Evolutionary conservation across 1,140 invertebrate species (phyloP), one percentile per base, ranked within the genome.

Genomic region (Drosophila tristis): DNA sequence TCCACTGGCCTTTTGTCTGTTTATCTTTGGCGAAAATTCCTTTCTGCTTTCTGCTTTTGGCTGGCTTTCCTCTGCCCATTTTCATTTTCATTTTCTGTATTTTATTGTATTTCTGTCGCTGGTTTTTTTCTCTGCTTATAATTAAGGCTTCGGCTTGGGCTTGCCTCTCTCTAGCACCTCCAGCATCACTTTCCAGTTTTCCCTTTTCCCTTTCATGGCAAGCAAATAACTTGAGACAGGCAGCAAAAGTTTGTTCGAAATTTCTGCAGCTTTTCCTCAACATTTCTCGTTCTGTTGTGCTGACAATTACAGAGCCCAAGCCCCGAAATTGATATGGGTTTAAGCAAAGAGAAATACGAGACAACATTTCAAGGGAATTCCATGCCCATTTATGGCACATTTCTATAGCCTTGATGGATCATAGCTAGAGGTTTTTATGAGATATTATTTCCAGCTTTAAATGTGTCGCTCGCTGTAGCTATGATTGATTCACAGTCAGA

Each of bases 21-120:
- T 89, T 89, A 89, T 89, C 84, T 89, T 84, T 89, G 64, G 62
- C 39, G 47, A 84, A 39, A 39, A 89, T 77, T 87, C 72, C 75
- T 64, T 59, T 60, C 71, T 63, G 67, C 23, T 25, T 25, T 25
- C 23, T 25, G 26, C 26, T 29, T 7, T 20, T 20, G 20, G 20
- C 20, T 20, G 20, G 20, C 20, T 20, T 29, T 7, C 26, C 7
- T 29, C 62, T 4, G 23, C 23, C 4, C 23, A 20, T 20, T 20
- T 25, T 87, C 70, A 64, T 82, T 86, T 63, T 53, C 62, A 57
- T 76, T 75, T 65, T 89, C 44, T 57, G 72, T 79, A 68, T 71
- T 76, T 85, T 70, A 71, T 71, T 70, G 35, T 39, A 70, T 70
- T 61, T 51, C 61, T 79, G 63, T 39, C 58, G 42, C 57, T 71